A percentile compares a stretch with the other conserved stretches of the same genome.
Evolutionary conservation across 2,888 invertebrate species (phyloP).

Genomic region (Ophion costatus): DNA sequence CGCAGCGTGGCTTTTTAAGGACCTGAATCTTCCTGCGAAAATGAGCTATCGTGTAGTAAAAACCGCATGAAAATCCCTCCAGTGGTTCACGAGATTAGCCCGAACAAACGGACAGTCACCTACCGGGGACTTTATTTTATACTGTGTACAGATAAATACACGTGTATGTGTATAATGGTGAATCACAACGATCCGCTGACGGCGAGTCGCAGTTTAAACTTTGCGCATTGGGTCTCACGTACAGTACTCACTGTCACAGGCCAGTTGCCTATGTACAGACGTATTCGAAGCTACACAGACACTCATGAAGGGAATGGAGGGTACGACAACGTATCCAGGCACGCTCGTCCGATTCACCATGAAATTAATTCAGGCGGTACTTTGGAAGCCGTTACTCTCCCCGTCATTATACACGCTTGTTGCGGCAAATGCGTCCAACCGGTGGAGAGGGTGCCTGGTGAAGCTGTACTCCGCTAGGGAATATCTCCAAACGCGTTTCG

Average conservation of each 20-base stretch:
- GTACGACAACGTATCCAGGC: conserved; percentile 54
- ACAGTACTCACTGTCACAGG: conserved; percentile 14
- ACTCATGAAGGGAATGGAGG: conserved; percentile 22
- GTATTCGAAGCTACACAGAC: conserved; percentile 6
- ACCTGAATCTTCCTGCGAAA: not conserved
- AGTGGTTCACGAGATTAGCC: not conserved
- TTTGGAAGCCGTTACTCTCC: conserved; percentile 66
- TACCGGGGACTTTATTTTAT: not conserved
- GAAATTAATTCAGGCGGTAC: conserved; percentile 66
- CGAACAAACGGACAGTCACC: not conserved
- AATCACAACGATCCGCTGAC: conserved; percentile 53
- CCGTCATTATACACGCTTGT: conserved; percentile 61
- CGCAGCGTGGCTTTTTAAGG: not conserved
- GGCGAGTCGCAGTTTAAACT: conserved; percentile 56
- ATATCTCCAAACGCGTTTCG: conserved; percentile 67
- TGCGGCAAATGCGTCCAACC: conserved; percentile 53
- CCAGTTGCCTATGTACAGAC: conserved; percentile 13
- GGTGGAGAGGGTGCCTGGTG: conserved; percentile 33
- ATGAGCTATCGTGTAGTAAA: not conserved
- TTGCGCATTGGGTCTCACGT: conserved; percentile 37
- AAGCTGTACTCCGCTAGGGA: conserved; percentile 9
- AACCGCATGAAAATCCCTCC: not conserved
- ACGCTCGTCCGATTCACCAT: conserved; percentile 61
- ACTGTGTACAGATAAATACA: not conserved
- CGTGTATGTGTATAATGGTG: conserved; percentile 1